phyloP scores from a whole-genome alignment of 2,888 invertebrate genomes.

The Euspilapteryx auroguttella region DNA sequence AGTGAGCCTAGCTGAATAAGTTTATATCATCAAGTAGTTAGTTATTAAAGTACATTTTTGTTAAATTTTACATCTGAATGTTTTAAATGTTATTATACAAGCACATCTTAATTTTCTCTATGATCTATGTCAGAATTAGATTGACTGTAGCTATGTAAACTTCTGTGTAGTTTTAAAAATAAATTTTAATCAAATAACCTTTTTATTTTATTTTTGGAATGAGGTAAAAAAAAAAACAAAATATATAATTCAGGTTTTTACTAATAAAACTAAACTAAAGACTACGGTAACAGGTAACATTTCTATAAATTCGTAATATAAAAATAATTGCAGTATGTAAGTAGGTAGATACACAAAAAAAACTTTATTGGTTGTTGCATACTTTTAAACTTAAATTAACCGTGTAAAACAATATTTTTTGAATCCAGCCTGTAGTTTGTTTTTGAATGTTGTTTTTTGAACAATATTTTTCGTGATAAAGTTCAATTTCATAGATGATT shows the following conservation, averaged over 20 bases:
- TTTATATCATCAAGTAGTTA: constrained; percentile 30
- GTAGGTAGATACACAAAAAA: no score
- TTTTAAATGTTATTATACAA: constrained; percentile 27
- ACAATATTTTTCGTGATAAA: no score
- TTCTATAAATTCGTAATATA: constrained; percentile 49
- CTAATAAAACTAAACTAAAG: constrained; percentile 23
- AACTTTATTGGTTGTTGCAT: constrained; percentile 23
- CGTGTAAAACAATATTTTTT: no score
- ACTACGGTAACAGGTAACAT: constrained; percentile 46
- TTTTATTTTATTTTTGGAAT: constrained; percentile 13
- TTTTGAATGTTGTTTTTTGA: no score
- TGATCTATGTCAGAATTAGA: constrained; percentile 41
- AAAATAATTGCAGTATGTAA: constrained; percentile 36
- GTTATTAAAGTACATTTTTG: constrained; percentile 57
- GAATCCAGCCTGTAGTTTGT: no score
- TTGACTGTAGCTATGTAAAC: constrained; percentile 37
- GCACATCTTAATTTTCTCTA: constrained; percentile 43
- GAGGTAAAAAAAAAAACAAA: constrained; percentile 5
- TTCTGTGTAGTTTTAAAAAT: constrained; percentile 53
- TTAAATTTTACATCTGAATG: constrained; percentile 38
- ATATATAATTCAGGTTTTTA: constrained; percentile 24
- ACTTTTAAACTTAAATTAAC: no score
- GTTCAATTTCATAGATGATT: no score
- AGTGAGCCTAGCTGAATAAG: no score
- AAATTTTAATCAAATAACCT: constrained; percentile 33